Conservation (phyloP, 2,888 invertebrate genomes). For the Steinernema carpocapsae region DNA sequence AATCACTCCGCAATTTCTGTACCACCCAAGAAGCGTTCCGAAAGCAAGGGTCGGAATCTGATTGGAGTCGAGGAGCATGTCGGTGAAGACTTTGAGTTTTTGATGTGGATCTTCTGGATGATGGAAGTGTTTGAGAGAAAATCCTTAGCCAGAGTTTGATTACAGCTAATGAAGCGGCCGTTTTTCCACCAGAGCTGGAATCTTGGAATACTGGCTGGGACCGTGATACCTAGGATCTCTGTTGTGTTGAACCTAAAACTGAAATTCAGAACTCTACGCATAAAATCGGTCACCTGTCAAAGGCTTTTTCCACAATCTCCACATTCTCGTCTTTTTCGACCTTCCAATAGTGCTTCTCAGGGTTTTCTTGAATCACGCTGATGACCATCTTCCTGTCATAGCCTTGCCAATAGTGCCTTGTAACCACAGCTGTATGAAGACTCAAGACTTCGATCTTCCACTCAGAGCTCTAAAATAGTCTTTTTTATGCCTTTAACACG, state of each 20-base stretch:
- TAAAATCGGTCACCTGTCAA: slow-evolving; percentile 1
- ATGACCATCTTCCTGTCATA: not conserved
- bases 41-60: slow-evolving; percentile 17
- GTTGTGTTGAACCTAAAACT: slow-evolving; percentile 11
- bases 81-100: slow-evolving; percentile 8
- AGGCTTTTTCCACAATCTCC: slow-evolving; percentile 4
- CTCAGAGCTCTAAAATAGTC: not conserved
- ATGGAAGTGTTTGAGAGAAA: slow-evolving; percentile 5
- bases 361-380: slow-evolving; percentile 1
- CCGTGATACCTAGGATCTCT: not conserved
- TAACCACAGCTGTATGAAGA: slow-evolving; percentile 4
- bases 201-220: not conserved
- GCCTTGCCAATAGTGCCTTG: slow-evolving; percentile 18
- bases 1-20: slow-evolving; percentile 21
- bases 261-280: not conserved
- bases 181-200: slow-evolving; percentile 25
- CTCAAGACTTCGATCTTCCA: slow-evolving; percentile 13
- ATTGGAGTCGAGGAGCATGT: not conserved
- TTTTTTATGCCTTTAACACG: not conserved
- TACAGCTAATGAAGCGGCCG: slow-evolving; percentile 7
- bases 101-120: not conserved
- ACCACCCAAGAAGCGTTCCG: slow-evolving; percentile 18
- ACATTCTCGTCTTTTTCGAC: not conserved
- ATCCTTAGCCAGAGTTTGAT: slow-evolving; percentile 5
- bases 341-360: not conserved